Conservation (phyloP, 2,797 vertebrate genomes). For the Lophura swinhoii region DNA sequence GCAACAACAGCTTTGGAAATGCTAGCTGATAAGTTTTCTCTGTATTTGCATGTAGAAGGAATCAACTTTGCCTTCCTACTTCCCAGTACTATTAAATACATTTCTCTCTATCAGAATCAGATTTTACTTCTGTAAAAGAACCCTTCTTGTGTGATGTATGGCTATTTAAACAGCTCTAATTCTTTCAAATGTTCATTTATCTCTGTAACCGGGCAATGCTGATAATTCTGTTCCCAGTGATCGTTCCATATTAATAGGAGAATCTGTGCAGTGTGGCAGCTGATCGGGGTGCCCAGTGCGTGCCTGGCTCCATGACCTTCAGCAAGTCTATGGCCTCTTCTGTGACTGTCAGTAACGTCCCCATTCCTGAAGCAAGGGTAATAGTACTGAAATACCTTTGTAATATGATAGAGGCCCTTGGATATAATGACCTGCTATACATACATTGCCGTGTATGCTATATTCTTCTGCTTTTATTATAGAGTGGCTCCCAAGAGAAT, state of each 20-base stretch:
- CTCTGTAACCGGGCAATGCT: not conserved
- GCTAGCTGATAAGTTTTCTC: constrained; percentile 30
- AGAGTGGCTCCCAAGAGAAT: not conserved
- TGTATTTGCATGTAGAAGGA: constrained; percentile 36
- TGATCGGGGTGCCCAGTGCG: not conserved
- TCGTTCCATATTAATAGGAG: not conserved
- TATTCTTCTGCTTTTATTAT: not conserved
- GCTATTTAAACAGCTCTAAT: not conserved
- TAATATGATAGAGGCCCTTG: not conserved
- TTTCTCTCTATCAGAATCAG: not conserved
- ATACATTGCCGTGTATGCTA: not conserved
- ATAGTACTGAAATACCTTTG: not conserved
- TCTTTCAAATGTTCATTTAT: constrained; percentile 7
- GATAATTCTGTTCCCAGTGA: not conserved
- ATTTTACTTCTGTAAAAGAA: not conserved
- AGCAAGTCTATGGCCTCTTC: not conserved
- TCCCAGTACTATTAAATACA: not conserved
- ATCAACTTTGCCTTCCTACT: not conserved
- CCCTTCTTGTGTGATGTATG: not conserved
- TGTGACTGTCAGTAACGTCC: not conserved
- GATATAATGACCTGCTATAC: not conserved
- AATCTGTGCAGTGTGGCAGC: not conserved
- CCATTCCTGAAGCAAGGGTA: not conserved
- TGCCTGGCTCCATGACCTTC: not conserved
- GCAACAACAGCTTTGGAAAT: constrained; percentile 45